These are phyloP conservation scores for Eupeodes corollae DNA, from an alignment of 1,140 invertebrate species.

Conservation along the genomic window DNA sequence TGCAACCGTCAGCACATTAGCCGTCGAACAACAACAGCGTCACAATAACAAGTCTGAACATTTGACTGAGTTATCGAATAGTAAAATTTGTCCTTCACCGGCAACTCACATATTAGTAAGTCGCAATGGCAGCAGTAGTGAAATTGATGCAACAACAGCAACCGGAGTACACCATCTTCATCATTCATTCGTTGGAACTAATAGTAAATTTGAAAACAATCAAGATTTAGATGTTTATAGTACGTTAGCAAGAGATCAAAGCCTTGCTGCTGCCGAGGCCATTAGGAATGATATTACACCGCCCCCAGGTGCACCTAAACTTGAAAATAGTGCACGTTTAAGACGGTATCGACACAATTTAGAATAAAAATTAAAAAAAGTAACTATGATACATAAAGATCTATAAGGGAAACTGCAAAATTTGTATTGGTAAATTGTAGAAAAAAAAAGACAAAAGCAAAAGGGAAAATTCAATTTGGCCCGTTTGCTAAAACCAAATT, in stretches of 20 bases:
- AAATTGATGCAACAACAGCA: background rate
- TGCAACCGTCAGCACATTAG: background rate
- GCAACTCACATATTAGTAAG: background rate
- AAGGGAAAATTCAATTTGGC: too few species aligned
- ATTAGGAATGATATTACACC: constrained; percentile 26
- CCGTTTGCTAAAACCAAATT: too few species aligned
- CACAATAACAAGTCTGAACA: background rate
- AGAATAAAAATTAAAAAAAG: constrained; percentile 18
- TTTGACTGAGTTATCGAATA: background rate
- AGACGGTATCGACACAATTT: constrained; percentile 33
- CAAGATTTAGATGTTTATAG: too few species aligned
- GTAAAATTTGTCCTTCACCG: background rate
- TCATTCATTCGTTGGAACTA: background rate
- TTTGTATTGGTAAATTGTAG: too few species aligned
- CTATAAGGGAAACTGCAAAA: too few species aligned
- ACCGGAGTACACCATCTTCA: background rate
- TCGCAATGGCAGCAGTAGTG: background rate
- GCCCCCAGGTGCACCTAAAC: constrained; percentile 31
- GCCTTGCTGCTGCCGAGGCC: constrained; percentile 8
- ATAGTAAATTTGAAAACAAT: background rate
- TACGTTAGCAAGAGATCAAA: too few species aligned
- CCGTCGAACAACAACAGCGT: background rate
- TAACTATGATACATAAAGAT: too few species aligned
- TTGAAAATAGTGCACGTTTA: constrained; percentile 33
- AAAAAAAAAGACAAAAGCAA: too few species aligned